Conservation (phyloP, 2,113 vertebrate species). For the Phainopepla nitens region DNA sequence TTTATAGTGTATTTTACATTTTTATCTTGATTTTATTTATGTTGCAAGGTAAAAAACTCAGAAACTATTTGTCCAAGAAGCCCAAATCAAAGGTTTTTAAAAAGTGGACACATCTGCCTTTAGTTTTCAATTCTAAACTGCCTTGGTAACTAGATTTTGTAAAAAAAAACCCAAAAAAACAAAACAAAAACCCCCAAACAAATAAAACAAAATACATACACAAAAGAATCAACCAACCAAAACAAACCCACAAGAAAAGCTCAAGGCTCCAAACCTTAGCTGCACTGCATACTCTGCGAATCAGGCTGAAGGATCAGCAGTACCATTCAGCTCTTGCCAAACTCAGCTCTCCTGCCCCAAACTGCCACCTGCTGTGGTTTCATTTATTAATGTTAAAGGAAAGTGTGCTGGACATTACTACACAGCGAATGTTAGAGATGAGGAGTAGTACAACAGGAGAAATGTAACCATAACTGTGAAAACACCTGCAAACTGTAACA, state of each 20-base stretch:
- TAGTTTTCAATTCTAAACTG: slow-evolving; percentile 64
- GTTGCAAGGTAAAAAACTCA: neutral
- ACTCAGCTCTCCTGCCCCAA: neutral
- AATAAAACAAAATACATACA: neutral
- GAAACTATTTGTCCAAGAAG: neutral
- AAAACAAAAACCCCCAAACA: neutral
- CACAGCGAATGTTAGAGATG: neutral
- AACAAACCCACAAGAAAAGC: neutral
- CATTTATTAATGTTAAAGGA: neutral
- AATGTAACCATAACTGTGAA: neutral
- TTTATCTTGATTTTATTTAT: neutral
- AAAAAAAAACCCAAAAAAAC: neutral
- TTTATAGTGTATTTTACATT: neutral
- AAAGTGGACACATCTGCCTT: slow-evolving; percentile 41
- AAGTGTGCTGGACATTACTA: neutral
- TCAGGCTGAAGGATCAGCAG: slow-evolving; percentile 8
- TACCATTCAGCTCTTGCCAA: neutral
- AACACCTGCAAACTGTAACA: neutral
- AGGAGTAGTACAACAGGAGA: neutral
- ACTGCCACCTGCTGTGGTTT: neutral
- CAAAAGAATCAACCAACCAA: neutral
- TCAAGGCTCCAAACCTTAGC: slow-evolving; percentile 2
- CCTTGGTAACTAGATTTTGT: slow-evolving; percentile 68
- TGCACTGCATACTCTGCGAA: slow-evolving; percentile 19
- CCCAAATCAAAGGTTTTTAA: neutral